Percentiles rank a stretch among this genome's conserved stretches.
Evolutionary conservation across 2,113 vertebrate genomes (phyloP).

Genomic region (Eudyptes chrysolophus): DNA sequence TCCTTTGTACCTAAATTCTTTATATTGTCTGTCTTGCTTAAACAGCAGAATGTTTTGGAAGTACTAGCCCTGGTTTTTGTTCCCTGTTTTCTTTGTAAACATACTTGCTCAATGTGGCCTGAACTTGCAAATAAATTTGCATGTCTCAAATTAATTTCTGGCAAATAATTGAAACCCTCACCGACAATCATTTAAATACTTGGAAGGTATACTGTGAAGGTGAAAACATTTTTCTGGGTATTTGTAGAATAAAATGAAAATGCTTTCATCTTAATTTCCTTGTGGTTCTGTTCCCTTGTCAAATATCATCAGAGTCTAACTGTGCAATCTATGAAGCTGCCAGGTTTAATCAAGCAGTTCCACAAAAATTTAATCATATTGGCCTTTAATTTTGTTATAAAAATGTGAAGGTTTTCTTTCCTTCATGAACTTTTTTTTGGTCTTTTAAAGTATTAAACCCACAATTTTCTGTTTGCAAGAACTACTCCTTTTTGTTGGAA

Average conservation of each 20-base stretch:
- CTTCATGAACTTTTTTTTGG: not conserved
- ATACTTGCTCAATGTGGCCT: not conserved
- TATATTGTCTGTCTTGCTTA: not conserved
- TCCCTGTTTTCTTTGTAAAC: not conserved
- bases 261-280: not conserved
- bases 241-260: not conserved
- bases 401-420: not conserved
- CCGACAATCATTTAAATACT: not conserved
- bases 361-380: not conserved
- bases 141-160: not conserved
- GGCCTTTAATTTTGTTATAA: not conserved
- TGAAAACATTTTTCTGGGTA: not conserved
- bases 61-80: not conserved
- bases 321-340: not conserved
- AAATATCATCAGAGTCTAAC: not conserved
- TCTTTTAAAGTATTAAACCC: not conserved
- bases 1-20: not conserved
- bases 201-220: not conserved
- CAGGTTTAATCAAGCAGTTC: slow-evolving; percentile 14
- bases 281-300: slow-evolving; percentile 20
- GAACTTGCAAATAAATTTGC: not conserved
- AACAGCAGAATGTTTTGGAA: not conserved
- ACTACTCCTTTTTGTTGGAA: not conserved
- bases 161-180: not conserved
- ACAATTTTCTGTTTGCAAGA: not conserved